phyloP scores from a whole-genome alignment of 2,888 invertebrate genomes.

The Apocheima hispidaria region DNA sequence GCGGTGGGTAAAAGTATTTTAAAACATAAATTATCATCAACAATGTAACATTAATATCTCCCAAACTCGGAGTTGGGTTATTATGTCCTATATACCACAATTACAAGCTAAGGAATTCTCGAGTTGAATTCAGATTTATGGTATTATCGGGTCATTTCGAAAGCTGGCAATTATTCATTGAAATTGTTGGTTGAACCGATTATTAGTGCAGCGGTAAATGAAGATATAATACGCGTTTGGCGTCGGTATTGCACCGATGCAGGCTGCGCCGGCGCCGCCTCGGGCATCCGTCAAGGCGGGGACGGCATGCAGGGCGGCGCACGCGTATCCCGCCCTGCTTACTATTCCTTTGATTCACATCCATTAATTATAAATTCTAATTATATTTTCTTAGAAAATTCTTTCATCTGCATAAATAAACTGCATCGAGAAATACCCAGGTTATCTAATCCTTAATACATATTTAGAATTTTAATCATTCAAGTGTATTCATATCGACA shows the following conservation, averaged over 20 bases:
- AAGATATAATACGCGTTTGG: constrained; percentile 61
- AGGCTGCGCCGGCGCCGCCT: constrained; percentile 43
- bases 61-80: constrained; percentile 37
- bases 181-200: constrained; percentile 69
- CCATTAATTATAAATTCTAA: constrained; percentile 2
- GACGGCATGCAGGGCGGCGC: constrained; percentile 12
- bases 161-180: constrained; percentile 70
- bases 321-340: constrained; percentile 43
- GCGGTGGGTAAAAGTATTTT: constrained; percentile 22
- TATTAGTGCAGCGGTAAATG: constrained; percentile 71
- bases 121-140: constrained; percentile 60
- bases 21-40: constrained; percentile 39
- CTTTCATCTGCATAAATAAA: neutral
- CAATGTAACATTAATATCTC: constrained; percentile 42
- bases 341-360: constrained; percentile 43
- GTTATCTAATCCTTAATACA: neutral
- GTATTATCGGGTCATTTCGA: constrained; percentile 58
- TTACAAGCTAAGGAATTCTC: constrained; percentile 39
- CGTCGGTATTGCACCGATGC: constrained; percentile 54
- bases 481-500: constrained; percentile 3
- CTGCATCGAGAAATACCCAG: neutral
- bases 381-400: neutral
- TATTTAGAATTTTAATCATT: constrained; percentile 1
- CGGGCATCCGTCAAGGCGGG: constrained; percentile 38
- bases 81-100: constrained; percentile 31